Evolutionary conservation across 2,113 vertebrate species (phyloP).

Genomic region (Ardeotis arabs): DNA sequence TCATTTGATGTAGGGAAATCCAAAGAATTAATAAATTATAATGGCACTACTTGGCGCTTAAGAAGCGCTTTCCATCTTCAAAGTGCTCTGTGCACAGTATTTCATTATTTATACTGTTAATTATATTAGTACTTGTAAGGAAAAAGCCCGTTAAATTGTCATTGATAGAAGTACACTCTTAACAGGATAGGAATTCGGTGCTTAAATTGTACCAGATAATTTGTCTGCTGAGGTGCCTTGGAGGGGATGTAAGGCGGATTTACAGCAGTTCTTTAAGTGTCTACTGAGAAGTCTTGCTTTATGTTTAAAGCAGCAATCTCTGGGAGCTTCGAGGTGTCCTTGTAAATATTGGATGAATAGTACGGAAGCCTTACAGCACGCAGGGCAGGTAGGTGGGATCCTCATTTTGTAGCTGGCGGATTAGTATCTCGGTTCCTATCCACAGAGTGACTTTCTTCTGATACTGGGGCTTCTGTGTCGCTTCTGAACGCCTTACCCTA

Average conservation of each 20-base stretch:
- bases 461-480: background rate
- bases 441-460: background rate
- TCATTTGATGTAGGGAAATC: constrained; percentile 15
- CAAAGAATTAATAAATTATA: constrained; percentile 15
- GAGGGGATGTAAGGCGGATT: fast-evolving
- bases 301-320: background rate
- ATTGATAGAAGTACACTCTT: background rate
- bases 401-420: background rate
- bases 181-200: background rate
- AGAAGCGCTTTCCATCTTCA: background rate
- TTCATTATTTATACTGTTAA: constrained; percentile 53
- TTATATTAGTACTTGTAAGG: constrained; percentile 30
- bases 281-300: background rate
- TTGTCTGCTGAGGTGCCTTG: background rate
- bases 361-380: fast-evolving
- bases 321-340: background rate
- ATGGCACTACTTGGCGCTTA: background rate
- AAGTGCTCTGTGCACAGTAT: background rate
- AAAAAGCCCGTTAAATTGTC: background rate
- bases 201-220: background rate
- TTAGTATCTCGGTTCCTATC: background rate
- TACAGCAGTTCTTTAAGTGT: background rate
- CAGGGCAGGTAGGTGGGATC: background rate
- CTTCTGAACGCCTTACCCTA: background rate
- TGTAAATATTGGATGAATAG: background rate